Evolutionary conservation across 2,797 vertebrate species (phyloP).

Genomic region (Argya squamiceps): DNA sequence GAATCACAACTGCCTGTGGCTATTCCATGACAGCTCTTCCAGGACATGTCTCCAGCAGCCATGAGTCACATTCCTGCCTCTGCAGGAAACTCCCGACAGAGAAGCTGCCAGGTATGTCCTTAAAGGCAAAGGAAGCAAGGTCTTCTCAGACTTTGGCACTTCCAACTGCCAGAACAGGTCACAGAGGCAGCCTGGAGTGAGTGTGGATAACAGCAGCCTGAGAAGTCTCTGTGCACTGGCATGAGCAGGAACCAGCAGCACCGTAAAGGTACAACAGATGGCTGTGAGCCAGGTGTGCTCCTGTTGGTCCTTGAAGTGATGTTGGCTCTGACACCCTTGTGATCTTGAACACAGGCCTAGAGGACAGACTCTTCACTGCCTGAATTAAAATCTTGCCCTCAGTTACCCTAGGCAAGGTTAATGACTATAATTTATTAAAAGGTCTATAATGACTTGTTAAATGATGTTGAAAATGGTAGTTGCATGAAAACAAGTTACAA

Average conservation of each 20-base stretch:
- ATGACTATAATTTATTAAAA: slow-evolving; percentile 42
- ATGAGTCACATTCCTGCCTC: slow-evolving; percentile 12
- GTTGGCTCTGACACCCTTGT: not conserved
- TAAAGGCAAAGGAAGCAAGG: not conserved
- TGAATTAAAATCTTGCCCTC: slow-evolving; percentile 9
- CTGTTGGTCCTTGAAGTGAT: not conserved
- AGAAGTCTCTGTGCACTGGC: not conserved
- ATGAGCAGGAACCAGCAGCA: not conserved
- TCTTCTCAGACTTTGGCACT: not conserved
- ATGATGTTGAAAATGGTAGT: slow-evolving; percentile 34
- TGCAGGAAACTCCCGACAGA: slow-evolving; percentile 14
- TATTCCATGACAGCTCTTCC: not conserved
- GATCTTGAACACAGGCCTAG: not conserved
- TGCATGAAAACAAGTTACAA: not conserved
- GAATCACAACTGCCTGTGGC: slow-evolving; percentile 15
- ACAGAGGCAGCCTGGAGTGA: not conserved
- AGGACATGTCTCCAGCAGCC: slow-evolving; percentile 13
- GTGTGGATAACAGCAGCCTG: not conserved
- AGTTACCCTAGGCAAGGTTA: slow-evolving; percentile 22
- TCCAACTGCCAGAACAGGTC: not conserved
- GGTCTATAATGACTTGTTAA: slow-evolving; percentile 45
- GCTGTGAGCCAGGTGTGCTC: not conserved
- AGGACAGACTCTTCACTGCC: slow-evolving; percentile 14
- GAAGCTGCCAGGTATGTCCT: not conserved
- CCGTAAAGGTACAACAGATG: not conserved